Percentiles rank a stretch among this genome's conserved stretches.
These are phyloP conservation scores for Penaeus monodon DNA, from an alignment of 2,888 invertebrate genomes.

Conservation along the genomic window DNA sequence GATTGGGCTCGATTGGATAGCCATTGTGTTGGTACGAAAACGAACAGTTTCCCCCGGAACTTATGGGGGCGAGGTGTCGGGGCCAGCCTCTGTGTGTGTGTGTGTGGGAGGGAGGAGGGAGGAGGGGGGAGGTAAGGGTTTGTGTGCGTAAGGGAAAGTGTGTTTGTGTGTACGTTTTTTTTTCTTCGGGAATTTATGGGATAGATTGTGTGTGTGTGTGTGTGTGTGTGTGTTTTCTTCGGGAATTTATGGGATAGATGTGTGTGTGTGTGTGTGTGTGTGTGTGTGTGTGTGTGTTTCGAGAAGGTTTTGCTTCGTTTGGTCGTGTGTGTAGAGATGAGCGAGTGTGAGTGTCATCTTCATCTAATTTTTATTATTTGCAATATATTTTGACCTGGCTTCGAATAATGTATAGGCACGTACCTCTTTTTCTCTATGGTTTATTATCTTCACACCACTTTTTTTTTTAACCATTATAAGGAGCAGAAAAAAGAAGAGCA, in stretches of 20 bases:
- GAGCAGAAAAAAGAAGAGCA: too few species aligned
- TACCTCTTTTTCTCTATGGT: too few species aligned
- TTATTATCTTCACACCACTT: too few species aligned
- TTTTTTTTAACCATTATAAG: too few species aligned
- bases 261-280: conserved; percentile 10
- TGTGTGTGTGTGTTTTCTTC: background rate
- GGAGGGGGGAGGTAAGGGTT: background rate
- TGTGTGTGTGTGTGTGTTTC: background rate
- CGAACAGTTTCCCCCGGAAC: conserved; percentile 47
- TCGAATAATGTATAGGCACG: too few species aligned
- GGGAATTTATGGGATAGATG: background rate
- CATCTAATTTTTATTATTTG: too few species aligned
- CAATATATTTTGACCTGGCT: too few species aligned
- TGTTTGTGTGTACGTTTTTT: background rate
- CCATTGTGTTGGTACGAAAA: conserved; percentile 55
- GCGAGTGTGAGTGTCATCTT: too few species aligned
- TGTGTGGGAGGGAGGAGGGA: too few species aligned
- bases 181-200: background rate
- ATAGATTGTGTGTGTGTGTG: conserved; percentile 6
- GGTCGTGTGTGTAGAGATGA: background rate
- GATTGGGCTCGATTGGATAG: conserved; percentile 56
- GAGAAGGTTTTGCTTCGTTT: background rate
- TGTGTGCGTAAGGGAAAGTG: background rate
- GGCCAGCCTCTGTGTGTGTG: too few species aligned
- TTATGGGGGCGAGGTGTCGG: conserved; percentile 43